A percentile compares a stretch with the other conserved stretches of the same genome.
Evolutionary conservation across 2,888 invertebrate genomes (phyloP).

Genomic region (Leptopilina syphax): DNA sequence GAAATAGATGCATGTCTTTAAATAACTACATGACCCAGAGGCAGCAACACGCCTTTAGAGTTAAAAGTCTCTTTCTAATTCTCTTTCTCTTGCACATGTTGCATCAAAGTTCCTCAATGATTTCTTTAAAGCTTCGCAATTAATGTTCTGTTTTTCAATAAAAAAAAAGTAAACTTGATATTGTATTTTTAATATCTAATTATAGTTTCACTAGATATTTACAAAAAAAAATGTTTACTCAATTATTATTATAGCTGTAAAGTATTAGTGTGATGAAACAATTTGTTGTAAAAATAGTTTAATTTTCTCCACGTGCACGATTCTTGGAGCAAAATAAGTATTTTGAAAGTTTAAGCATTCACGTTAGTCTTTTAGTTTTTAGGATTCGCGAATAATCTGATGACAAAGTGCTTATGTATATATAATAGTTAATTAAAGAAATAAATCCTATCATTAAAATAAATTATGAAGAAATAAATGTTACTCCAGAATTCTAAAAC

Average conservation of each 20-base stretch:
- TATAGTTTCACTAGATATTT: too few relatives aligned
- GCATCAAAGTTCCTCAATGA: not conserved
- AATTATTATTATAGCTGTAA: too few relatives aligned
- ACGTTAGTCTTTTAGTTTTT: not conserved
- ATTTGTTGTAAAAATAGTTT: slow-evolving; percentile 32
- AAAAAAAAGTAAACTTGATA: not conserved
- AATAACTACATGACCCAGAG: slow-evolving; percentile 76
- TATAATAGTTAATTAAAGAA: too few relatives aligned
- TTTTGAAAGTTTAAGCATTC: slow-evolving; percentile 2
- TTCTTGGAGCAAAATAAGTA: not conserved
- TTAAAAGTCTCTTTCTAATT: slow-evolving; percentile 58
- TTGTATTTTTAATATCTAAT: not conserved
- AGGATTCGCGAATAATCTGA: slow-evolving; percentile 4
- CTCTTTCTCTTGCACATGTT: slow-evolving; percentile 52
- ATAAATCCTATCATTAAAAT: too few relatives aligned
- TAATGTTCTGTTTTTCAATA: not conserved
- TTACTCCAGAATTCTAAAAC: too few relatives aligned
- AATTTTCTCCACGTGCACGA: slow-evolving; percentile 14
- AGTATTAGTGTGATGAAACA: not conserved
- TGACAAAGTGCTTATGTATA: slow-evolving; percentile 14
- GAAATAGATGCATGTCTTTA: slow-evolving; percentile 76
- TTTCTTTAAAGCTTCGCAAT: not conserved
- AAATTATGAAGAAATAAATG: too few relatives aligned
- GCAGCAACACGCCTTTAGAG: slow-evolving; percentile 62
- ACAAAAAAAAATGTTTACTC: too few relatives aligned